Conservation (phyloP, 2,113 vertebrate species). For the Reinhardtius hippoglossoides region DNA sequence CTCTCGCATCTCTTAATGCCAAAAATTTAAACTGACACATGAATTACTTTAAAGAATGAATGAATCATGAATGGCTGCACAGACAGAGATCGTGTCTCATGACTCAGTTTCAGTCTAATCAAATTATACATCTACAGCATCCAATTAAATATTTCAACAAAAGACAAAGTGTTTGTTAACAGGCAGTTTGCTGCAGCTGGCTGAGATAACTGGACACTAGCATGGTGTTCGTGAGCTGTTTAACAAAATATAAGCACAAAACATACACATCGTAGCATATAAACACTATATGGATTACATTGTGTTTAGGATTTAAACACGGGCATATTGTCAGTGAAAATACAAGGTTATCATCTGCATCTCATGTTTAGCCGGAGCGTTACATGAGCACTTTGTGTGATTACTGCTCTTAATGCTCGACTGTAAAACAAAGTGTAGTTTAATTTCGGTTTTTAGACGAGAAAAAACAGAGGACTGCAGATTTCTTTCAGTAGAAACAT, state of each 20-base stretch:
- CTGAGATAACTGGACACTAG: background rate
- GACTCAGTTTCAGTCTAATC: conserved; percentile 2
- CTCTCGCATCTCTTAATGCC: too few species aligned
- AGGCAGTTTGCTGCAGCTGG: background rate
- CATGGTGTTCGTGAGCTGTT: conserved; percentile 14
- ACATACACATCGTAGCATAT: too few species aligned
- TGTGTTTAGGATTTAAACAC: background rate
- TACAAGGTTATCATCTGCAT: background rate
- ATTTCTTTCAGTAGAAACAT: background rate
- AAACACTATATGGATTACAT: background rate
- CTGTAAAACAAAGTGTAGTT: background rate
- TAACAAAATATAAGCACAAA: background rate
- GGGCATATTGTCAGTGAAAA: conserved; percentile 31
- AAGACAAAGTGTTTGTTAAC: background rate
- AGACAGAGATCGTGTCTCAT: background rate
- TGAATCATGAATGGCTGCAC: background rate
- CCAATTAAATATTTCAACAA: conserved; percentile 20
- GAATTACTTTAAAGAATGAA: background rate
- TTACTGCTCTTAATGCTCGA: background rate
- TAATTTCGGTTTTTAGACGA: background rate
- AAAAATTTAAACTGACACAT: background rate
- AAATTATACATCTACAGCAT: conserved; percentile 13
- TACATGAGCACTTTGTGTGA: background rate
- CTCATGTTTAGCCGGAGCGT: background rate
- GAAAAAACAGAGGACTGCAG: background rate